Evolutionary conservation across 2,797 vertebrate species (phyloP).

Genomic region (Chiroxiphia lanceolata): DNA sequence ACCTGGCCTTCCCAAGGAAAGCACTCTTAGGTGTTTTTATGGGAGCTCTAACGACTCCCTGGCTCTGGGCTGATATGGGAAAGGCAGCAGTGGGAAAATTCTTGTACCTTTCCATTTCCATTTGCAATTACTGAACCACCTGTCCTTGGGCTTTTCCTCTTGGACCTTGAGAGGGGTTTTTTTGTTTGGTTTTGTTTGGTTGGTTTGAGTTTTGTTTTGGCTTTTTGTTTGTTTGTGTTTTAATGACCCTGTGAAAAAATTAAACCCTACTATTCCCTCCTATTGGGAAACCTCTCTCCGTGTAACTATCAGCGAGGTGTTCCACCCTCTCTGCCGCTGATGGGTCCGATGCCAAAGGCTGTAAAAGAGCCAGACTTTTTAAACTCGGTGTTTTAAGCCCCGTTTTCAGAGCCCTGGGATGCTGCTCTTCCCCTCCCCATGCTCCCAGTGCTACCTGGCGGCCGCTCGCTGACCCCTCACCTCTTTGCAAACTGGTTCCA

Average conservation of each 20-base stretch:
- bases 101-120: rapidly evolving
- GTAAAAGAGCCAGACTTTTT: not conserved
- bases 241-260: not conserved
- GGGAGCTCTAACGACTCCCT: not conserved
- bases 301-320: rapidly evolving
- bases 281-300: not conserved
- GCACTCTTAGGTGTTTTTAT: not conserved
- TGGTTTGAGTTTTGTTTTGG: not conserved
- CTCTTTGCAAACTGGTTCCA: not conserved
- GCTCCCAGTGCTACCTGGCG: slow-evolving; percentile 3
- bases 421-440: not conserved
- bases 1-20: not conserved
- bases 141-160: not conserved
- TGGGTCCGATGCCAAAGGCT: rapidly evolving
- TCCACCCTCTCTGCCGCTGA: too few relatives aligned
- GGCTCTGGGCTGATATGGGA: not conserved
- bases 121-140: not conserved
- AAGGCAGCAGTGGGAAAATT: not conserved
- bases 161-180: not conserved
- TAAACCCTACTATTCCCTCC: not conserved
- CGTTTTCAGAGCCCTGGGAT: rapidly evolving
- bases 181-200: not conserved
- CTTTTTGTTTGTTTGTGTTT: not conserved
- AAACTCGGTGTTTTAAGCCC: rapidly evolving
- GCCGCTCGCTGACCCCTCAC: rapidly evolving